A percentile compares a stretch with the other conserved stretches of the same genome.
These are phyloP conservation scores for Mystacornis crossleyi DNA, from an alignment of 2,113 vertebrate species.

Conservation along the genomic window DNA sequence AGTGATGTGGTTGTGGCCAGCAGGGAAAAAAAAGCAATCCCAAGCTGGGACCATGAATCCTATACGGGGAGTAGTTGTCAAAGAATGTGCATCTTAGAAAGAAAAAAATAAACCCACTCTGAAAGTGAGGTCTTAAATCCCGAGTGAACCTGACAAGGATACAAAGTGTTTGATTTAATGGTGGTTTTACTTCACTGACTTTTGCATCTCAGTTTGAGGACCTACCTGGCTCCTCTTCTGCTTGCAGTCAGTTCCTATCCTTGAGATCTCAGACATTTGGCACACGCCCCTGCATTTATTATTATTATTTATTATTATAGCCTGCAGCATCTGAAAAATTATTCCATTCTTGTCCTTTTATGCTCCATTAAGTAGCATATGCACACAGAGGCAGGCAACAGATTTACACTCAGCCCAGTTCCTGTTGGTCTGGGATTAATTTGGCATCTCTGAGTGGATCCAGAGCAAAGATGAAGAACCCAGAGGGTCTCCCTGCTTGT, in stretches of 20 bases:
- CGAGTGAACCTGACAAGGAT: background rate
- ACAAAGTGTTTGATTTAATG: background rate
- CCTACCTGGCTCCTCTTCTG: background rate
- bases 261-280: background rate
- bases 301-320: conserved; percentile 42
- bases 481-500: background rate
- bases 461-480: background rate
- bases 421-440: background rate
- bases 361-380: conserved; percentile 36
- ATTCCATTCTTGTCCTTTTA: conserved; percentile 4
- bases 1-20: background rate
- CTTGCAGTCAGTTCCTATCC: background rate
- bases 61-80: background rate
- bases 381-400: background rate
- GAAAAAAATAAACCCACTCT: background rate
- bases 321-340: conserved; percentile 6
- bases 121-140: background rate
- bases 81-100: background rate
- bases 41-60: background rate
- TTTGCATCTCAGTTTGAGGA: conserved; percentile 5
- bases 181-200: conserved; percentile 4
- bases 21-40: background rate
- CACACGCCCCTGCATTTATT: background rate
- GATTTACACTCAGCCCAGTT: background rate
- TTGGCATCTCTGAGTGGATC: background rate